Base-by-base conservation (phyloP, 2,113 vertebrate species). In the Calyptomena viridis region DNA sequence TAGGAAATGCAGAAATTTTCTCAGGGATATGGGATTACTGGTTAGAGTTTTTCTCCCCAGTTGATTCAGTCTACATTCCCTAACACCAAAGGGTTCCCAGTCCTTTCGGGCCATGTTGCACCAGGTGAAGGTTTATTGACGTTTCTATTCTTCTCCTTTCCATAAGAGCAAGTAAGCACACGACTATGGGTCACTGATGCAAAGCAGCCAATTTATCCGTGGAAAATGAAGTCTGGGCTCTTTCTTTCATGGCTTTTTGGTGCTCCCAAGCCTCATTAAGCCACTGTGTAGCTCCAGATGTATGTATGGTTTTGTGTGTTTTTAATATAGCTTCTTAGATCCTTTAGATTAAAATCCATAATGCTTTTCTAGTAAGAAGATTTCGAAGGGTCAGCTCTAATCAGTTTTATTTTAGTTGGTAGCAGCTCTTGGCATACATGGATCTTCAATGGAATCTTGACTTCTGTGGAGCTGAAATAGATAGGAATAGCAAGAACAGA, bases 241-340 rank as follows among this genome's bases (percentile, higher is more conserved):
- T 64, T 66, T 94, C 83, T 87, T 78, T 73, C 9, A 1, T 75
- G 56, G 60, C 8, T 63, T 68, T 78, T 93, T 75, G 58, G 58
- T 60, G 44, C 52, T 52, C 80, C 64, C 66, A 75, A 75, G 58
- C 7, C 40, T 92, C 10, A 1, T 81, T 87, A 93, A 90, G 49
- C 80, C 83, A 90, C 88, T 1, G 27, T 79, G 66, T 49, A 90
- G 52, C 33, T 94, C 75, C 90, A 90, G 77, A 80, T 93, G 64
- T 75, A 21, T 28, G 44, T 49, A 74, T 63, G 37, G 30, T 8
- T 93, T 71, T 81, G 27, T 67, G 64, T 81, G 56, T 4, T 92
- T 94, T 84, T 74, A 81, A 44, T 56, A 42, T 59, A 73, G 23
- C 22, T 92, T 81, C 47, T 75, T 64, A 78, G 49, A 92, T 49